Evolutionary conservation across 2,888 invertebrate species (phyloP).

Genomic region (Tinea pellionella): DNA sequence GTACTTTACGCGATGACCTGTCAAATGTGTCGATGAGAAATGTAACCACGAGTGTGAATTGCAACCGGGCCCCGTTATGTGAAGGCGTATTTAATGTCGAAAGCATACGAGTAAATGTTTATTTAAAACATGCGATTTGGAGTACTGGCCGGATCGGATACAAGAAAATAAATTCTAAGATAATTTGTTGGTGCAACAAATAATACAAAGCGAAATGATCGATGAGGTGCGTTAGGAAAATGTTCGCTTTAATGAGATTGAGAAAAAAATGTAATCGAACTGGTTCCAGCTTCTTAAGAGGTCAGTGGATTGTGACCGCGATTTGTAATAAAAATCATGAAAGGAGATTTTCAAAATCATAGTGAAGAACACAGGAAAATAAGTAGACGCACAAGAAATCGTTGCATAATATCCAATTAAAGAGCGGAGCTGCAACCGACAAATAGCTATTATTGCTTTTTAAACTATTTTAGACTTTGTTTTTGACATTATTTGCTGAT

Average conservation of each 20-base stretch:
- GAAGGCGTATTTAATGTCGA: conserved; percentile 1
- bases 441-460: background rate
- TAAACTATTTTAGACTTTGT: background rate
- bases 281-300: conserved; percentile 30
- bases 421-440: background rate
- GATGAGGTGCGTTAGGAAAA: background rate
- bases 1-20: conserved; percentile 29
- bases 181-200: background rate
- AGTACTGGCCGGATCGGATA: background rate
- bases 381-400: background rate
- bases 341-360: background rate
- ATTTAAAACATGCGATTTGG: background rate
- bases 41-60: conserved; percentile 32
- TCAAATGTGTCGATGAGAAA: conserved; percentile 35
- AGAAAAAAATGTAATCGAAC: conserved; percentile 17
- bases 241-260: background rate
- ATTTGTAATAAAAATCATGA: conserved; percentile 12
- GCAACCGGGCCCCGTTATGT: conserved; percentile 21
- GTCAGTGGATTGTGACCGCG: conserved; percentile 32
- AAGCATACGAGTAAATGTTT: background rate
- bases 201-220: background rate
- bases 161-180: background rate
- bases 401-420: conserved; percentile 1
- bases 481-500: background rate
- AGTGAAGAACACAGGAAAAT: background rate